phyloP scores from a whole-genome alignment of 2,113 vertebrate species.

The Anser cygnoides region DNA sequence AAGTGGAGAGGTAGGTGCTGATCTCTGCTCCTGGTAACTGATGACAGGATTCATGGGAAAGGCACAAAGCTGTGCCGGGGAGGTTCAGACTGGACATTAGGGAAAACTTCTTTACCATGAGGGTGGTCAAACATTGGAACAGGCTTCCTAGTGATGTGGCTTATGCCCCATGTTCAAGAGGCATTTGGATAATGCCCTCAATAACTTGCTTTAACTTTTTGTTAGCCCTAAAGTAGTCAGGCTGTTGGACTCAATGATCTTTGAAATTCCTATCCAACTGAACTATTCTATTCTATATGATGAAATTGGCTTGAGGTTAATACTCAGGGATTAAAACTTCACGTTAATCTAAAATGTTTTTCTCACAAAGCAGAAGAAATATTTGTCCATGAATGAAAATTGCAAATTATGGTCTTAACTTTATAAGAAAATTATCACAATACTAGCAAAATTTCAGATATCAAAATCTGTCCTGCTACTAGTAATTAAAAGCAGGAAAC shows the following conservation, averaged over 20 bases:
- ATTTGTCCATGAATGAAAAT: neutral
- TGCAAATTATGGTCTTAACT: neutral
- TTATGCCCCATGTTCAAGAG: neutral
- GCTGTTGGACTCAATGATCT: neutral
- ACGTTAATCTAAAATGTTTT: neutral
- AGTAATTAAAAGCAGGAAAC: neutral
- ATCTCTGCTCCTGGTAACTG: neutral
- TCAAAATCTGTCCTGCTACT: neutral
- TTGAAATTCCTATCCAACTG: neutral
- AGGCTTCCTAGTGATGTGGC: neutral
- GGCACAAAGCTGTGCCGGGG: neutral
- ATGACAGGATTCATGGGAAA: neutral
- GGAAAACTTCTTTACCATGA: neutral
- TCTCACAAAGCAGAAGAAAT: neutral
- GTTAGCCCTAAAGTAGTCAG: neutral
- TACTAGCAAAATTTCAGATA: neutral
- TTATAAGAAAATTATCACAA: neutral
- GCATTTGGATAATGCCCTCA: neutral
- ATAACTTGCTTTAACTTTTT: neutral
- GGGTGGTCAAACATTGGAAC: neutral
- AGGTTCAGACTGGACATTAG: neutral
- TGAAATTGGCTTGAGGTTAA: neutral
- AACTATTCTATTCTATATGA: neutral
- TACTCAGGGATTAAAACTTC: neutral
- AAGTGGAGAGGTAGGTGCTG: neutral